These are phyloP conservation scores for Chloropsis cyanopogon DNA, from an alignment of 2,113 vertebrate genomes.

Conservation along the genomic window DNA sequence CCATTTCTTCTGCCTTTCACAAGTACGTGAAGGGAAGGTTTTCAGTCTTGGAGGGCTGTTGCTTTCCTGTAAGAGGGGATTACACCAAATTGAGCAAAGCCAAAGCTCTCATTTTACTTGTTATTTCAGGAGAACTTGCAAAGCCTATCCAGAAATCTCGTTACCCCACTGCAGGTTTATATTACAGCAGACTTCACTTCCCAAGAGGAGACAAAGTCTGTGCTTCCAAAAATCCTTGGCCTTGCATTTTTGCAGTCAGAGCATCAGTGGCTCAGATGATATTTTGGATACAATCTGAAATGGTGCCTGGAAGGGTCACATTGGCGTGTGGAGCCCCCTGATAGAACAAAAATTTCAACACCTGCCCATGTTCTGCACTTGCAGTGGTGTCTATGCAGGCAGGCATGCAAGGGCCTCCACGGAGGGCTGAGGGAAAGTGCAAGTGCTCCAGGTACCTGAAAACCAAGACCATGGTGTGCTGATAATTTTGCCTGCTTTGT, in stretches of 20 bases:
- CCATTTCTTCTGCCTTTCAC: not conserved
- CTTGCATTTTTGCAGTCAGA: not conserved
- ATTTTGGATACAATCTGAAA: not conserved
- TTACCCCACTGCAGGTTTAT: not conserved
- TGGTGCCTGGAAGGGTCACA: not conserved
- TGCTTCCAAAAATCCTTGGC: not conserved
- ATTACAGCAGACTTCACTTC: not conserved
- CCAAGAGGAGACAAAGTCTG: not conserved
- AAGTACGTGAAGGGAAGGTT: not conserved
- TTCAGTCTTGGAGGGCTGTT: not conserved
- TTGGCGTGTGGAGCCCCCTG: not conserved
- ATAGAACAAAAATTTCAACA: not conserved
- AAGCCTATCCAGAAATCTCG: not conserved
- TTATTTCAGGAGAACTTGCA: not conserved
- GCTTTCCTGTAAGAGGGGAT: not conserved
- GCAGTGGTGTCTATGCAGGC: not conserved
- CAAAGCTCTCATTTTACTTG: not conserved
- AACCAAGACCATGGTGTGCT: not conserved
- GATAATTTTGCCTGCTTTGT: conserved; percentile 43
- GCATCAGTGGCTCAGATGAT: not conserved
- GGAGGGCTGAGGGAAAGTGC: not conserved
- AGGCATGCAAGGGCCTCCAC: not conserved
- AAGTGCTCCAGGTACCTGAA: not conserved
- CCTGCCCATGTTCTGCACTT: not conserved
- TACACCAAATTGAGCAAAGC: not conserved